Evolutionary conservation across 64 coral and sea anemone genomes (phyloP).

Genomic region (Platygyra sinensis): DNA sequence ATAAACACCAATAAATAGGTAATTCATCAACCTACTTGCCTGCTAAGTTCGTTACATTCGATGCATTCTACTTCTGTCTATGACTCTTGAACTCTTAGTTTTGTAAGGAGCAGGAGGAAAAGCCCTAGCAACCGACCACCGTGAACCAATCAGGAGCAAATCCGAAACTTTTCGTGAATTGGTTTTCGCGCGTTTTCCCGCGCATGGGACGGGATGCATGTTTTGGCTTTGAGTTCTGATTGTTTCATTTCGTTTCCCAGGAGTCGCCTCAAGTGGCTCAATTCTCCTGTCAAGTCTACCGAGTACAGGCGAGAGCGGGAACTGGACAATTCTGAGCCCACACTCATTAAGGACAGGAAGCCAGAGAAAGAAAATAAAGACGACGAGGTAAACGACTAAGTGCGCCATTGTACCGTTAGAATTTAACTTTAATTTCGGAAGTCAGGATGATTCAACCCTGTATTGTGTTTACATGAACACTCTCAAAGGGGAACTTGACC

Average conservation of each 20-base stretch:
- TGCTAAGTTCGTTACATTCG: too few species aligned
- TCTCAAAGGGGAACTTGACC: too few species aligned
- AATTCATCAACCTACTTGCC: too few species aligned
- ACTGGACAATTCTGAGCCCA: slow-evolving; percentile 44
- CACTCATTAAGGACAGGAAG: slow-evolving; percentile 48
- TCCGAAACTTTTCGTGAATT: background rate
- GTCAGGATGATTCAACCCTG: too few species aligned
- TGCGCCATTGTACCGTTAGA: background rate
- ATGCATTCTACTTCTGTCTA: too few species aligned
- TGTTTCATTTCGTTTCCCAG: background rate
- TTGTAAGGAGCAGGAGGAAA: too few species aligned
- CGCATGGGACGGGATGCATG: background rate
- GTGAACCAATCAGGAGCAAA: background rate
- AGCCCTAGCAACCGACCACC: too few species aligned
- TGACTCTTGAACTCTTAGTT: too few species aligned
- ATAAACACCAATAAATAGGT: too few species aligned
- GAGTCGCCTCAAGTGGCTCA: slow-evolving; percentile 61
- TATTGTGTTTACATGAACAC: too few species aligned
- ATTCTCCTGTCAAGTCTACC: slow-evolving; percentile 56
- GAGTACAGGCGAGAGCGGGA: slow-evolving; percentile 52
- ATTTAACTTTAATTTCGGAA: background rate
- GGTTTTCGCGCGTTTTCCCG: background rate
- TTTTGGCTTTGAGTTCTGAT: background rate
- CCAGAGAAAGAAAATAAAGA: slow-evolving; percentile 53
- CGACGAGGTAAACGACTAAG: background rate